Evolutionary conservation across 2,113 vertebrate genomes (phyloP).

Genomic region (Hiodon alosoides): DNA sequence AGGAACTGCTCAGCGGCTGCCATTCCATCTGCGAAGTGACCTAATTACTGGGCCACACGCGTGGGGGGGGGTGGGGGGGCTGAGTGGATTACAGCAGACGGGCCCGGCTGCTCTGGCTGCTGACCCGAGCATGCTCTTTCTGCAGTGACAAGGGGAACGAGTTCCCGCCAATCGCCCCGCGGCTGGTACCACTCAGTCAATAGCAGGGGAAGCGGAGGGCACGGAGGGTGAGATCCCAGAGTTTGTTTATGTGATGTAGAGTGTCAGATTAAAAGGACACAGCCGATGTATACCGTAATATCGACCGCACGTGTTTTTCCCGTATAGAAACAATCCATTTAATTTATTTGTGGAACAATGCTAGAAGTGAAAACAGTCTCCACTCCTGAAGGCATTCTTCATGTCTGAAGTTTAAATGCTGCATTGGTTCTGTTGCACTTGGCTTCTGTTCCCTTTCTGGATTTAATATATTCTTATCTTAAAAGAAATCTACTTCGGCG

Average conservation of each 20-base stretch:
- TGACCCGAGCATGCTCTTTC: too few species aligned
- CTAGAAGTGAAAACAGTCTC: neutral
- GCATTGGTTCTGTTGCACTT: neutral
- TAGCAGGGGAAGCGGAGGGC: too few species aligned
- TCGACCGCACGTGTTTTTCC: neutral
- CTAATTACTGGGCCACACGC: slow-evolving; percentile 11
- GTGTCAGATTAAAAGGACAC: too few species aligned
- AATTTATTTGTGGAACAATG: neutral
- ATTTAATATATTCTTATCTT: slow-evolving; percentile 29
- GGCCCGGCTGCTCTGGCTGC: too few species aligned
- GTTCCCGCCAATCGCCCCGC: too few species aligned
- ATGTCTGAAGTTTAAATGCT: neutral
- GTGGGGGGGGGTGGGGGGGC: neutral
- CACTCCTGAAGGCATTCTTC: neutral
- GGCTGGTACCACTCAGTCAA: too few species aligned
- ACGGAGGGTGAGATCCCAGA: too few species aligned
- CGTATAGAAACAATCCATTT: neutral
- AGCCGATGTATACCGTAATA: neutral
- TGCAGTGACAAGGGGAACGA: too few species aligned
- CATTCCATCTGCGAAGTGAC: slow-evolving; percentile 18
- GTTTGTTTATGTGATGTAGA: too few species aligned
- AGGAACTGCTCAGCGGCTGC: neutral
- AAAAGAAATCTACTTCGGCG: slow-evolving; percentile 9
- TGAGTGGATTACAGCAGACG: neutral
- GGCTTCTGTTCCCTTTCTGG: slow-evolving; percentile 1